phyloP scores from a whole-genome alignment of 2,113 vertebrate species.

The Gambusia holbrooki region DNA sequence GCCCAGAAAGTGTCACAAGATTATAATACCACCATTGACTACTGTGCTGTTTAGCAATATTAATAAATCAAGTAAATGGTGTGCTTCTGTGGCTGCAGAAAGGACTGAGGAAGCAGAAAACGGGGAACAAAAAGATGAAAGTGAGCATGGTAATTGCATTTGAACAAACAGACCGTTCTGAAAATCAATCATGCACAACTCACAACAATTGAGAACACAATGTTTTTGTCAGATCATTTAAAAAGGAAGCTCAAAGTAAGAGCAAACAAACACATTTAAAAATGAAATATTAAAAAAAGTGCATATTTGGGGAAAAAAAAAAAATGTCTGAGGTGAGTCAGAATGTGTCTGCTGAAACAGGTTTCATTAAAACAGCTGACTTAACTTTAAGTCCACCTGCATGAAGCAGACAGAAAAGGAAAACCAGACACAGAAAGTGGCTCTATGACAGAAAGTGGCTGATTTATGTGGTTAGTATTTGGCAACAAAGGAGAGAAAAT shows the following conservation, averaged over 20 bases:
- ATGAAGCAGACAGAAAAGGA: neutral
- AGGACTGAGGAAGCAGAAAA: neutral
- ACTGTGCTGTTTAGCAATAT: neutral
- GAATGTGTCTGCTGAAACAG: neutral
- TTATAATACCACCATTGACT: neutral
- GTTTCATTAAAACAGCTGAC: neutral
- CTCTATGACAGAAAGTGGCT: neutral
- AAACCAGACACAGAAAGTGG: slow-evolving; percentile 27
- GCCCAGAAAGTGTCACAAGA: neutral
- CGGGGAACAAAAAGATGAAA: neutral
- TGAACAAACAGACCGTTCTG: too few species aligned
- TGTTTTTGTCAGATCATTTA: neutral
- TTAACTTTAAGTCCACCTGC: neutral
- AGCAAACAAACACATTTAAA: neutral
- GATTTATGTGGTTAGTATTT: neutral
- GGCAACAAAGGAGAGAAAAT: slow-evolving; percentile 43
- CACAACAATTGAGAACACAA: neutral
- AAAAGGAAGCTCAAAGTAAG: neutral
- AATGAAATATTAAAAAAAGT: too few species aligned
- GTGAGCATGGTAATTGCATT: neutral
- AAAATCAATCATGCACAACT: neutral
- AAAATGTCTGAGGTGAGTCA: neutral
- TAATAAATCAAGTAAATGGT: slow-evolving; percentile 1
- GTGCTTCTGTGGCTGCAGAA: too few species aligned
- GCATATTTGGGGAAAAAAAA: neutral